These are phyloP conservation scores for Lepidurus packardi DNA, from an alignment of 1,140 invertebrate genomes.

Conservation along the genomic window DNA sequence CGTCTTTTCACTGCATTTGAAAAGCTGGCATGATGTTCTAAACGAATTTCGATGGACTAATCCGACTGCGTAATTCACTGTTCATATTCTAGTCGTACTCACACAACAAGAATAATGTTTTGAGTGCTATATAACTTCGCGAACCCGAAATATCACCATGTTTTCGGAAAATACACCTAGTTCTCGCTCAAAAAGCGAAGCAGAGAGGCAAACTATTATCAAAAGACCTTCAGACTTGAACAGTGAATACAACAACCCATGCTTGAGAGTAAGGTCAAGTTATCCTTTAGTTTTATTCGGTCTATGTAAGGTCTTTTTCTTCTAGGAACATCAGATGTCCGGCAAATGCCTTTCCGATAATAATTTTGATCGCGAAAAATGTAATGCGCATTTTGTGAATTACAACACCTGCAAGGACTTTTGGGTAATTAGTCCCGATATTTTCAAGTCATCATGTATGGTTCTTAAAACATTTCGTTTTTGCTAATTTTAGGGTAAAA, in stretches of 20 bases:
- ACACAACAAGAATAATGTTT: too few species aligned
- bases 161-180: neutral
- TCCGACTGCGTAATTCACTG: too few species aligned
- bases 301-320: neutral
- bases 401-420: slow-evolving; percentile 20
- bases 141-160: too few species aligned
- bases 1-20: too few species aligned
- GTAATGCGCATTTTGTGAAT: slow-evolving; percentile 11
- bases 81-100: too few species aligned
- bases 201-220: slow-evolving; percentile 6
- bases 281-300: neutral
- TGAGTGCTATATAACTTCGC: too few species aligned
- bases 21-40: too few species aligned
- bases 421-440: neutral
- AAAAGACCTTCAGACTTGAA: slow-evolving; percentile 18
- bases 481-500: slow-evolving; percentile 4
- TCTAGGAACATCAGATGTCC: slow-evolving; percentile 27
- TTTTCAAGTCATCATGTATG: neutral
- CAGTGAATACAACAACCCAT: slow-evolving; percentile 26
- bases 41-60: too few species aligned
- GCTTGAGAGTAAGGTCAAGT: neutral
- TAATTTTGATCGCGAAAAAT: slow-evolving; percentile 21
- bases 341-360: slow-evolving; percentile 10
- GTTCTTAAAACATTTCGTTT: neutral
- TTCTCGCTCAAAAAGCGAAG: neutral